phyloP scores from a whole-genome alignment of 1,140 invertebrate genomes.

The Neodiprion virginianus region DNA sequence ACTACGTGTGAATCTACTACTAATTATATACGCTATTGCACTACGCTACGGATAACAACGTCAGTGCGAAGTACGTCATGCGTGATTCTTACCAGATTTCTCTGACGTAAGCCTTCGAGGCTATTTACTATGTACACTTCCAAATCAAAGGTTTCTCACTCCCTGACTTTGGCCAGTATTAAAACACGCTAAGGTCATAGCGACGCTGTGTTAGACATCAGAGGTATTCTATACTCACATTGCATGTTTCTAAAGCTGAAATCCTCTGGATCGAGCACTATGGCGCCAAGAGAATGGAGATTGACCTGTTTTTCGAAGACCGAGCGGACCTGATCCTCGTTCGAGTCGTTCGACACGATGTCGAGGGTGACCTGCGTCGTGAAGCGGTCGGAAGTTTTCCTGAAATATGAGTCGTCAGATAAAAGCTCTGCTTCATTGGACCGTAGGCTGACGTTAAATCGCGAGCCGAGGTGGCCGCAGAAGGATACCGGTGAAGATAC shows the following conservation, averaged over 20 bases:
- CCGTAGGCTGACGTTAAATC: background rate
- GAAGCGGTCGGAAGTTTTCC: constrained; percentile 49
- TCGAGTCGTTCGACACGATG: constrained; percentile 47
- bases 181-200: too few species aligned
- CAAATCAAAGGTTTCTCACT: too few species aligned
- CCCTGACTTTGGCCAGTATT: too few species aligned
- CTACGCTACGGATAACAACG: too few species aligned
- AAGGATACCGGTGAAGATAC: constrained; percentile 20
- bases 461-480: too few species aligned
- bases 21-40: too few species aligned
- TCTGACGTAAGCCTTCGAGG: too few species aligned
- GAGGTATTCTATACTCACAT: constrained; percentile 35
- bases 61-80: too few species aligned
- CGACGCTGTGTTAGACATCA: too few species aligned
- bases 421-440: background rate
- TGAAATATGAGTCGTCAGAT: constrained; percentile 27
- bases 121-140: too few species aligned
- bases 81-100: too few species aligned
- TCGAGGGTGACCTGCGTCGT: constrained; percentile 51
- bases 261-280: constrained; percentile 45
- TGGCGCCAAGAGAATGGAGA: constrained; percentile 45
- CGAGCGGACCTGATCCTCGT: constrained; percentile 42
- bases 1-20: too few species aligned
- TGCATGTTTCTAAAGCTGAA: constrained; percentile 50
- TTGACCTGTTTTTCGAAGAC: constrained; percentile 47